Base-by-base conservation (phyloP, 2,797 vertebrate genomes). In the Neopelma chrysocephalum region DNA sequence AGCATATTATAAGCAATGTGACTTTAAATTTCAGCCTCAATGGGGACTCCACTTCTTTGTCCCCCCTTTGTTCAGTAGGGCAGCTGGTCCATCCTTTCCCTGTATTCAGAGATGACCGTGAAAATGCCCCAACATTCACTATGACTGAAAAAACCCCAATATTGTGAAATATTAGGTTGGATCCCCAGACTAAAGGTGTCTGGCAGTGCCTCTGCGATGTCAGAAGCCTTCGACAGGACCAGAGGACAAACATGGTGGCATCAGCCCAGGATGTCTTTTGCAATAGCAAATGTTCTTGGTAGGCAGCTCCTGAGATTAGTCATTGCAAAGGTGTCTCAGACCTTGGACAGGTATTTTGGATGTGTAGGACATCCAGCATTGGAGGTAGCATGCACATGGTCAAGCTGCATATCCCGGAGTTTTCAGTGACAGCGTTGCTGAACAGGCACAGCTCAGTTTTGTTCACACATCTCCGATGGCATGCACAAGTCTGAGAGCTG, bases 391-490 rank as follows among this genome's bases (percentile, higher is more conserved):
- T 14, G n/a, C 10, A 31, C 64, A 32, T 1, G 42, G 64, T 58
- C 51, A 48, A 29, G 15, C 40, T 72, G 51, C 1, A 1, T 56
- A 69, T n/a, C 14, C 25, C 0, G 0, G 18, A 23, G 45, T 3
- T 64, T 71, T 60, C 79, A 58, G 89, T n/a, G 27, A 54, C 53
- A 43, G 53, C 53, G 4, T 10, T 3, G 11, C 57, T 42, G 70
- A 48, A 45, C 66, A 56, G 48, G 29, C 58, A 58, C 45, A 23
- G 36, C 27, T 18, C 61, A 20, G 32, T 31, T 75, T 17, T 75
- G 45, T 71, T 75, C 66, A 21, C 53, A 42, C 11, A 31, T 17
- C 50, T 86, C 40, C 4, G 1, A 8, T 40, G 64, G n/a, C 32
- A 68, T 7, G 21, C 40, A 45, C 14, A 42, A 56, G 40, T 14